Base-by-base conservation (phyloP, 2,888 invertebrate species). In the Ormyrus thymus region DNA sequence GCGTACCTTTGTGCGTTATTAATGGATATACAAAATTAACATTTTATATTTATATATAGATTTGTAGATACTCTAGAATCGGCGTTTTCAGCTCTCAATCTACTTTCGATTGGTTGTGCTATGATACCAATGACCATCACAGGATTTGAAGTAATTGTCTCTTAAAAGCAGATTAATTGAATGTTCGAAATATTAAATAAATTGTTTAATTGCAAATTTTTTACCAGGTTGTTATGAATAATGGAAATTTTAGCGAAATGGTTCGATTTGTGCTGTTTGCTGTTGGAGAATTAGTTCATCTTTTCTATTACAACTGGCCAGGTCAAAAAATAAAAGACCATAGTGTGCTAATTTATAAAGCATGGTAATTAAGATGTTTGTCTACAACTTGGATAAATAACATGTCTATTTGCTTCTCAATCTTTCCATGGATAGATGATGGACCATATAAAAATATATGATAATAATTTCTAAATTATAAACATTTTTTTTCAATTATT, bases 261-360 rank as follows among this genome's bases (percentile, higher is more conserved):
- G 1, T 66, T 6, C 48, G 78, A 7, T 78, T 29, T 15, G 2
- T 51, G 2, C n/a, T 75, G 6, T 81, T 53, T 13, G 74, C 71
- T 0, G 13, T 74, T 9, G 75, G 50, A 9, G 75, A 81, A 72
- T n/a, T 75, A 11, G 59, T 72, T 15, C 75, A 80, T 75, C 62
- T 81, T 8, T 72, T 78, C 48, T 78, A 78, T 65, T 78, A 78
- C 50, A 81, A 69, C 29, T 81, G 78, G 81, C 75, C 77, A 13
- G 72, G 78, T 6, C 72, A 80, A 70, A 77, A 78, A 9, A 77
- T 81, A 15, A 50, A 29, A 11, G 72, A 81, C 9, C 78, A 81
- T 8, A 80, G 81, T 13, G 55, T 73, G n/a, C 50, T 69, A 29
- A 15, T 81, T 45, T 64, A 76, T 48, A 11, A 81, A 11, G 10